Evolutionary conservation across 2,113 vertebrate species (phyloP).

Genomic region (Platanista minor): DNA sequence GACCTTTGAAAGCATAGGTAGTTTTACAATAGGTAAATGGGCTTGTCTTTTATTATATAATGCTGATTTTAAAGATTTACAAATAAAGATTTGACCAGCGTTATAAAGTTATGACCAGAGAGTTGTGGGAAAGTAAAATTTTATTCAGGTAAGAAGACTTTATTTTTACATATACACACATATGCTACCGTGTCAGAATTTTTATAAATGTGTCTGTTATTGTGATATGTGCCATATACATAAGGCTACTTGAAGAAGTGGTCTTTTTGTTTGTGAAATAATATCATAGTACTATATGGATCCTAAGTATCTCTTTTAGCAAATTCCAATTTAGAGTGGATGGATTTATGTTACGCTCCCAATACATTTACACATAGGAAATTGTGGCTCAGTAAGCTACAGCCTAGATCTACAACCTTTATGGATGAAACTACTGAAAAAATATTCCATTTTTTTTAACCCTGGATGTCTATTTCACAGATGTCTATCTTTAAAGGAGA

Average conservation of each 20-base stretch:
- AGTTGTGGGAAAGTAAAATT: constrained; percentile 11
- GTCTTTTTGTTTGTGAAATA: not conserved
- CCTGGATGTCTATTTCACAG: not conserved
- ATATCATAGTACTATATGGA: not conserved
- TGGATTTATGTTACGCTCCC: not conserved
- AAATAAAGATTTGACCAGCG: not conserved
- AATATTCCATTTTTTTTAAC: not conserved
- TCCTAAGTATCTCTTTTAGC: not conserved
- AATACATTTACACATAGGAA: not conserved
- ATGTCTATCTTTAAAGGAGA: not conserved
- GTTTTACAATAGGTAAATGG: not conserved
- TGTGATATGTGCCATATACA: not conserved
- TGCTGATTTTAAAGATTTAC: not conserved
- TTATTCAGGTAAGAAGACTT: constrained; percentile 20
- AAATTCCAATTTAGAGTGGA: not conserved
- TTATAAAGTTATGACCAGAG: not conserved
- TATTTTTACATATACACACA: not conserved
- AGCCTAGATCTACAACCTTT: not conserved
- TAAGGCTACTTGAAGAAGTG: not conserved
- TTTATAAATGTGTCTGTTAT: constrained; percentile 15
- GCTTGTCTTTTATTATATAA: not conserved
- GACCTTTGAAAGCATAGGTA: not conserved
- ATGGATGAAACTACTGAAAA: not conserved
- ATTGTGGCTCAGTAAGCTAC: not conserved
- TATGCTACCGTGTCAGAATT: not conserved